Percentiles rank a stretch among this genome's conserved stretches.
Conservation (phyloP, 2,888 invertebrate species). For the Heteropelma amictum region DNA sequence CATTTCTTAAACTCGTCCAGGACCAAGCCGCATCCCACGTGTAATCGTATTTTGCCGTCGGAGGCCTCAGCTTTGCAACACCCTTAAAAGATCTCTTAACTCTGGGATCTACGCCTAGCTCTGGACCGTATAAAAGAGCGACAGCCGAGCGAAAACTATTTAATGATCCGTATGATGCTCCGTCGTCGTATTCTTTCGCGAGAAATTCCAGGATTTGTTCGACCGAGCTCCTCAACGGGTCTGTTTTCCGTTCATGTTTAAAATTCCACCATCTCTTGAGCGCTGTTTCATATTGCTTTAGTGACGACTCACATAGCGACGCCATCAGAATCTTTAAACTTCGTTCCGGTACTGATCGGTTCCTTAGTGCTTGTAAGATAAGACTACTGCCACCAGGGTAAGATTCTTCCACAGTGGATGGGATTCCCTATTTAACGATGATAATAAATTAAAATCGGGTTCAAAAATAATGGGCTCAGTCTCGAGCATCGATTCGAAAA, state of each 20-base stretch:
- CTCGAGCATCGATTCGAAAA: constrained; percentile 23
- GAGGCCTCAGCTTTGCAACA: constrained; percentile 53
- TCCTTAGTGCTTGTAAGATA: constrained; percentile 19
- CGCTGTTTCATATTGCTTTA: constrained; percentile 1
- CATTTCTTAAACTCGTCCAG: constrained; percentile 27
- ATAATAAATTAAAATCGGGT: constrained; percentile 22
- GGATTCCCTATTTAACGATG: constrained; percentile 16
- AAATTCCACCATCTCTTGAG: constrained; percentile 8
- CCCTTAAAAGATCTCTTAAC: constrained; percentile 58
- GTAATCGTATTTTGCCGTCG: constrained; percentile 37
- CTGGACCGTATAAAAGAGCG: constrained; percentile 28
- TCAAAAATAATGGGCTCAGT: constrained; percentile 23
- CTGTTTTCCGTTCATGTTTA: not conserved
- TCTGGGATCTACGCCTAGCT: constrained; percentile 41
- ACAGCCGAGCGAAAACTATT: constrained; percentile 24
- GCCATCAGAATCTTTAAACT: not conserved
- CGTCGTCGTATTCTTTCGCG: not conserved
- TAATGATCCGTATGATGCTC: constrained; percentile 14
- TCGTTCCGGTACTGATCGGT: not conserved
- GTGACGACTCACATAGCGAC: not conserved
- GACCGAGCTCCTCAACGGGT: not conserved
- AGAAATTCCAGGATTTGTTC: not conserved
- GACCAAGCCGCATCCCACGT: constrained; percentile 37
- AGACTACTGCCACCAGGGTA: constrained; percentile 40
- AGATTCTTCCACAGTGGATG: constrained; percentile 20